Evolutionary conservation across 1,140 invertebrate species (phyloP), one percentile per base, ranked within the genome.

Genomic region (Cyclargus thomasi): DNA sequence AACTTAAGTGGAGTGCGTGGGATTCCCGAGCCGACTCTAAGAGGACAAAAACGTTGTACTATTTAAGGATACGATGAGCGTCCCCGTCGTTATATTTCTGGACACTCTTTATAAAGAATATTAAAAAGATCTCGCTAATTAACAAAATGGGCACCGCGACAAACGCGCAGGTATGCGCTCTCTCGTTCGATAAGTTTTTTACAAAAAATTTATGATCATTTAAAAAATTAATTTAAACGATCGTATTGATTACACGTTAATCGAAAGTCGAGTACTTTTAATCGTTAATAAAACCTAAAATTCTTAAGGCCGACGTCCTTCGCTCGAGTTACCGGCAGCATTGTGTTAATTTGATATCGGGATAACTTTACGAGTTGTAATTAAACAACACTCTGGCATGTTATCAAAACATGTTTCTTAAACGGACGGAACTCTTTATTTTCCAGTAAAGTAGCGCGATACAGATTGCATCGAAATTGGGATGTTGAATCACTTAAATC

Each of bases 21-120:
- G 74, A 83, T 82, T 82, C 79, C 74, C 75, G 71, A 66, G 76
- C 74, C 73, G 71, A 73, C 65, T 62, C 73, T 74, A 72, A 77
- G 71, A 72, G 77, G 69, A 78, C 71, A 82, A 81, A 80, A 81
- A 77, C 68, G 39, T 62, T 53, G 69, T 67, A 73, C 70, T 76
- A 76, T 67, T 63, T 77, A 74, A 75, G 74, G 74, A 77, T 67
- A 81, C 80, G 79, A 80, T 79, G 72, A 65, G 75, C 69, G 74
- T 63, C 63, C 63, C 76, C 64, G 69, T 79, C 75, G 78, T 77
- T 76, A 76, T 68, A 73, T 67, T 67, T 71, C 35, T 68, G 67
- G 65, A 66, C 63, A 65, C 64, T 22, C 67, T 67, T 68, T 69
- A 65, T 67, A 35, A 53, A 72, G 68, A 67, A 72, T 67, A 69